phyloP scores from a whole-genome alignment of 1,140 invertebrate species.

The Aricia agestis region DNA sequence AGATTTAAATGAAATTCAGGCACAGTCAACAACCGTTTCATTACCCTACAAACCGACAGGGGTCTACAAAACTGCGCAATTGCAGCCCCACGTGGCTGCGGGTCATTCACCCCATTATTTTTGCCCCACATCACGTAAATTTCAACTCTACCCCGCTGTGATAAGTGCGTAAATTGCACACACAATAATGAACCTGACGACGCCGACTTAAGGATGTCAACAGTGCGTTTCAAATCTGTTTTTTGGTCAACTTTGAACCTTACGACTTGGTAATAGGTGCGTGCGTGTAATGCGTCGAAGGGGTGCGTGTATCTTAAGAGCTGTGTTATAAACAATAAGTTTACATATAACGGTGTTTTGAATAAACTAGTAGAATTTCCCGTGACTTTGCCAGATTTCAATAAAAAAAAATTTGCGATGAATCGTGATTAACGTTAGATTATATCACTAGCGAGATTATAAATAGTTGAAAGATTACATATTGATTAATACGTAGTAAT shows the following conservation, averaged over 20 bases:
- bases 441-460: too few relatives aligned
- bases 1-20: background rate
- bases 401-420: too few relatives aligned
- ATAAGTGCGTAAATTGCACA: conserved; percentile 15
- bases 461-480: too few relatives aligned
- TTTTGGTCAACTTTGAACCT: background rate
- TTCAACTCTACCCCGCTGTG: conserved; percentile 27
- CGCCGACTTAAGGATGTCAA: background rate
- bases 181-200: background rate
- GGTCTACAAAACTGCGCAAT: conserved; percentile 66
- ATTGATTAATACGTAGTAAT: too few relatives aligned
- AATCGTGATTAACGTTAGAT: too few relatives aligned
- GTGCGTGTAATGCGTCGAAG: background rate
- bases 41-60: conserved; percentile 57
- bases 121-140: conserved; percentile 19
- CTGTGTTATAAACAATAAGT: background rate
- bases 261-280: background rate
- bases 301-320: background rate
- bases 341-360: background rate
- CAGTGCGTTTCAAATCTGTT: background rate
- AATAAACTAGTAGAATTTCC: background rate
- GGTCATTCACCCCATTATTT: conserved; percentile 51
- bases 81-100: conserved; percentile 57
- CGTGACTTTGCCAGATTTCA: background rate
- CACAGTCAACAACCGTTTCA: conserved; percentile 11